phyloP scores from a whole-genome alignment of 2,888 invertebrate species.

The Himalopsyche kuldschensis region DNA sequence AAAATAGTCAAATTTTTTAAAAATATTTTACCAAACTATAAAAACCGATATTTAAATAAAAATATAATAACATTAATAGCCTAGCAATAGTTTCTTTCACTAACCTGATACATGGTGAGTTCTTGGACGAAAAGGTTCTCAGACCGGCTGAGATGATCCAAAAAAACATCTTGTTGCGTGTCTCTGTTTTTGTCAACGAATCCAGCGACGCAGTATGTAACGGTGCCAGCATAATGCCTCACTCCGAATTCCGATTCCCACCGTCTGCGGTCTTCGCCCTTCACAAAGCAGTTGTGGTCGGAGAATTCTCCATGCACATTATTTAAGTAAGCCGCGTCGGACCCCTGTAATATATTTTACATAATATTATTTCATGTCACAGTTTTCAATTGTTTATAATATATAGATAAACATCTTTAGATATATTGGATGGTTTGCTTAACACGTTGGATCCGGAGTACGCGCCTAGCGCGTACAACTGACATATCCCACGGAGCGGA shows the following conservation, averaged over 20 bases:
- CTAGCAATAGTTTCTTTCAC: background rate
- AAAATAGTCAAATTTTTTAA: no score
- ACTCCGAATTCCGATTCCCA: conserved; percentile 93
- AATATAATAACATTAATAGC: background rate
- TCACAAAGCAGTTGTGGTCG: conserved; percentile 79
- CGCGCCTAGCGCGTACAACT: no score
- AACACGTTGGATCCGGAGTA: no score
- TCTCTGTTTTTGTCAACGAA: conserved; percentile 92
- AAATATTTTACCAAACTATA: background rate
- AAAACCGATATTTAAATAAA: background rate
- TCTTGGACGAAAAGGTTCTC: conserved; percentile 82
- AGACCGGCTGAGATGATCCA: conserved; percentile 84
- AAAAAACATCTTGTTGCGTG: conserved; percentile 90
- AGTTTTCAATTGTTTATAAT: no score
- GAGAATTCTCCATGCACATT: conserved; percentile 89
- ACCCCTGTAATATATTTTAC: conserved; percentile 60
- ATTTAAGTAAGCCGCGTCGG: conserved; percentile 83
- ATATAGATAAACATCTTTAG: no score
- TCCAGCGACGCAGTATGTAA: conserved; percentile 76
- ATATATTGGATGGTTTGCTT: no score
- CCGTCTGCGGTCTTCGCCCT: conserved; percentile 79
- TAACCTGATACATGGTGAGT: conserved; percentile 56
- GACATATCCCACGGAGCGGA: no score
- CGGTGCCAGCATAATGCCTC: conserved; percentile 85
- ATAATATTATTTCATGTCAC: background rate